Evolutionary conservation across 2,113 vertebrate genomes (phyloP), one percentile per base, ranked within the genome.

Genomic region (Hyaena hyaena): DNA sequence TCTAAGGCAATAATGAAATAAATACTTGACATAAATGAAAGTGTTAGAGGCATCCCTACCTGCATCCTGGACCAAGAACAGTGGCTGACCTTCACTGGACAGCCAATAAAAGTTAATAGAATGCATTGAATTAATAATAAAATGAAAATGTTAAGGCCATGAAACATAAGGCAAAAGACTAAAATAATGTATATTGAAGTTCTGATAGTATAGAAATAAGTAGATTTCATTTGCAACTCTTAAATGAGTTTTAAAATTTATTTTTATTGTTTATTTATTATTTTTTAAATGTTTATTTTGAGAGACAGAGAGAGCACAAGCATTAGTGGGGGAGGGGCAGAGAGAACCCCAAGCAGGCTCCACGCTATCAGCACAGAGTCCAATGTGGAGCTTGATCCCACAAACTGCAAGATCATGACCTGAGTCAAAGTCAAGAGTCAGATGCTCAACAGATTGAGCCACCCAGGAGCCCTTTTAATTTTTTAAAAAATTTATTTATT

Each of bases 31-130:
- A 93, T 82, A 95, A 90, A 96, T 93, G n/a, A 92, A 45, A 28
- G 0, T 45, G 8, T 71, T 90, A 93, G 81, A 91, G 63, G 2
- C 39, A 77, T 73, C 55, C 5, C 87, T 43, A 85, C 2, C 68
- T 94, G 35, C 79, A 9, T 48, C 10, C 12, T 92, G 39, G 55
- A 87, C 63, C 23, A 83, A 80, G 82, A 74, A 74, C 17, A 94
- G 43, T 83, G 53, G 50, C 19, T 93, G 73, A 92, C 86, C 68
- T 93, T 94, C 82, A 79, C 14, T 50, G 31, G n/a, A 82, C 5
- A 97, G 26, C 88, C 65, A 95, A 82, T 96, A 93, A 95, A 96
- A 92, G 88, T 77, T 93, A 97, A 97, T 4, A 93, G 58, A 90
- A 87, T 68, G 23, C 9, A 71, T 0, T 95, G 19, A 94, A 92